These are phyloP conservation scores for Atta cephalotes DNA, from an alignment of 1,140 invertebrate genomes.

Conservation along the genomic window DNA sequence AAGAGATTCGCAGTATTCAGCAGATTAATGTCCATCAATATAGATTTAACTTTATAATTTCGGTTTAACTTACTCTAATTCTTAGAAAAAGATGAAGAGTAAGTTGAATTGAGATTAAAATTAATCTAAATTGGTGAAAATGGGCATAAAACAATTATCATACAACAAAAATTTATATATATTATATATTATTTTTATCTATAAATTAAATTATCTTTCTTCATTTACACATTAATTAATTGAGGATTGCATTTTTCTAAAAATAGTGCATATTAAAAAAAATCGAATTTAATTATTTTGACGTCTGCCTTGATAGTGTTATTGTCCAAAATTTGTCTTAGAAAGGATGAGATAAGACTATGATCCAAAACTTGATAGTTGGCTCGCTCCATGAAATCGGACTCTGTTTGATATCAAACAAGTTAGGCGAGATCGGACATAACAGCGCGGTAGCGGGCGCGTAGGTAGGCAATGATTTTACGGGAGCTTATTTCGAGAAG, in stretches of 20 bases:
- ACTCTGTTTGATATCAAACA: constrained; percentile 43
- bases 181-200: neutral
- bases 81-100: too few species aligned
- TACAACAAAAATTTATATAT: neutral
- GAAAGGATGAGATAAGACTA: neutral
- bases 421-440: constrained; percentile 67
- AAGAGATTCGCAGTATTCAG: neutral
- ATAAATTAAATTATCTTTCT: neutral
- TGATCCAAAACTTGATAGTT: neutral
- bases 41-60: too few species aligned
- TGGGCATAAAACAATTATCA: neutral
- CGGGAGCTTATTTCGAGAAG: constrained; percentile 74
- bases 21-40: neutral
- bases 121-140: too few species aligned
- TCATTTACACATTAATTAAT: neutral
- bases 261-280: neutral
- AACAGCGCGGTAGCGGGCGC: constrained; percentile 62
- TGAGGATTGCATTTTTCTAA: neutral
- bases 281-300: constrained; percentile 2
- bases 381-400: constrained; percentile 2
- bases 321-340: neutral
- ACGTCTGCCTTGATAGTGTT: neutral
- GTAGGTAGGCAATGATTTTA: constrained; percentile 76
- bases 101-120: too few species aligned
- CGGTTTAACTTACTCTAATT: too few species aligned